Evolutionary conservation across 2,113 vertebrate species (phyloP), one percentile per base, ranked within the genome.

Genomic region (Patagioenas fasciata): DNA sequence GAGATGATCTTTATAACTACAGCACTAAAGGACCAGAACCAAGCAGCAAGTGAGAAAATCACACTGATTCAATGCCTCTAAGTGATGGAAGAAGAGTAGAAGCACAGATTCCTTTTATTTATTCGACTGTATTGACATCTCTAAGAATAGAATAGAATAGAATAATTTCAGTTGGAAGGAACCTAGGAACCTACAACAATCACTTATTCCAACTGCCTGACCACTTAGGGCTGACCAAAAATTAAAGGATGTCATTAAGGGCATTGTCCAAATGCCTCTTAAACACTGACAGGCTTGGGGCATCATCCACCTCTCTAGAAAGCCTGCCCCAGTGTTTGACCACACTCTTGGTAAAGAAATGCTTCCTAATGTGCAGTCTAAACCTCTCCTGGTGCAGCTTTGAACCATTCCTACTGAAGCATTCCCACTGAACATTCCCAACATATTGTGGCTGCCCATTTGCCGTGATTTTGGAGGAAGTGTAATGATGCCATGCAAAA

Each of bases 1-100:
- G 82, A 78, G 78, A 80, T 95, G 67, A 85, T 58, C 60, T 44
- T 88, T 74, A 65, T 67, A 90, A 79, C 77, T 95, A 65, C 64
- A 82, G 88, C 80, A 54, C 60, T 83, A 58, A 25, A 67, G 66
- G 21, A 83, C 58, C 51, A 75, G 69, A 92, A 85, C 24, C n/a
- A 90, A 93, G 75, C n/a, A 79, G 26, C 15, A 53, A 57, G 32
- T 90, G 81, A 96, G 91, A 75, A 94, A 56, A 74, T 80, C 84
- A 74, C 38, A 80, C 48, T 31, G 26, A 66, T 77, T 91, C 13
- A 32, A 56, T 51, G 11, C 44, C 21, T 85, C 71, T 73, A 67
- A 74, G 72, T 38, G 51, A 13, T 58, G 48, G 72, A 92, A 25
- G 75, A 62, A 65, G 47, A 48, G 28, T 38, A 74, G 85, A 14